Evolutionary conservation across 2,888 invertebrate genomes (phyloP), one percentile per base, ranked within the genome.

Genomic region (Nomada lathburiana): DNA sequence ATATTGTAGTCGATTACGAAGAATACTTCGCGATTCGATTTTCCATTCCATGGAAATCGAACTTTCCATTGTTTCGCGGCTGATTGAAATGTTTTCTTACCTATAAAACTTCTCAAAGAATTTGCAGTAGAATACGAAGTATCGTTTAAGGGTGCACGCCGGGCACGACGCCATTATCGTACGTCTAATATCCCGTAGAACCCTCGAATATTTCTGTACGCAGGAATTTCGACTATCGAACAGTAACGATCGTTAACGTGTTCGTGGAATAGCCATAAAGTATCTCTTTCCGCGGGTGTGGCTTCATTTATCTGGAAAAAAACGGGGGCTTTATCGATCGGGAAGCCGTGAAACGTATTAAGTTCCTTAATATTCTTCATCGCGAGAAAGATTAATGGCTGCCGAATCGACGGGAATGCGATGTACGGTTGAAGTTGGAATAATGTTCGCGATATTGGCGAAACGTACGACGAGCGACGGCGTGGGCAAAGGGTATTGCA

Each of bases 261-360:
- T 29, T 18, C 44, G 60, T 36, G 7, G 18, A 57, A 16, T 44
- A n/a, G 26, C 44, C 52, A 26, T 52, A 9, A 52, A 52, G 26
- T 9, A 26, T 47, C 64, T 65, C 42, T 23, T 42, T 20, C 23
- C 20, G 20, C 52, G 53, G n/a, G 2, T n/a, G 3, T 60, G 47
- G 20, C 29, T 47, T 59, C 59, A 13, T 47, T 26, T 55, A 59
- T 59, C 72, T 71, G 71, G 20, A 72, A 72, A 55, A 72, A 55
- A 53, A 47, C 23, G 57, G 11, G 9, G 18, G 10, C 11, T 26
- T 69, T 36, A 44, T 11, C 23, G 11, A n/a, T 42, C 18, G 23
- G 36, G 13, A 68, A 42, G 20, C 10, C 20, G 16, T 47, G 47
- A 47, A 16, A 47, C 47, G 47, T 16, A 3, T 47, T 11, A 16